Evolutionary conservation across 1,140 invertebrate genomes (phyloP).

Genomic region (Heliothis virescens): DNA sequence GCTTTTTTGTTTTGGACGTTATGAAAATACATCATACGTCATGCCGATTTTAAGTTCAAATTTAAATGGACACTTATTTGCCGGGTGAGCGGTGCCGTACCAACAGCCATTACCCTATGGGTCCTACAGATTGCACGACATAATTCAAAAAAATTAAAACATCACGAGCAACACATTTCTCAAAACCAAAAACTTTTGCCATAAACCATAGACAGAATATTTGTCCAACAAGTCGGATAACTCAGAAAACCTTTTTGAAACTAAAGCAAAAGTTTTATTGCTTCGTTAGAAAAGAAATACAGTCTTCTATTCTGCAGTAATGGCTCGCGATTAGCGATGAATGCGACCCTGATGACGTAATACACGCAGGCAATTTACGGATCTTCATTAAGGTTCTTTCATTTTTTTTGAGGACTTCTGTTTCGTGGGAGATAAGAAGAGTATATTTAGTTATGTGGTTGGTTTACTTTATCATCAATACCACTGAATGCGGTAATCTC

Average conservation of each 20-base stretch:
- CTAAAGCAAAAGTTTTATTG: background rate
- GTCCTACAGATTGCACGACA: background rate
- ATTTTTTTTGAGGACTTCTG: background rate
- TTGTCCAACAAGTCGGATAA: background rate
- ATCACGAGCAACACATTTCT: background rate
- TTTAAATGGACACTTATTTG: too few relatives aligned
- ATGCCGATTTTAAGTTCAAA: too few relatives aligned
- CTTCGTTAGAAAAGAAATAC: conserved; percentile 9
- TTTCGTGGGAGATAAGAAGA: background rate
- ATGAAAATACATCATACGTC: too few relatives aligned
- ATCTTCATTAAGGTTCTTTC: background rate
- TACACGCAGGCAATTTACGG: background rate
- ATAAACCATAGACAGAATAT: conserved; percentile 1
- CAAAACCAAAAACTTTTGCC: background rate
- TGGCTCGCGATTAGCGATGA: background rate
- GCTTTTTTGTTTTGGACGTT: too few relatives aligned
- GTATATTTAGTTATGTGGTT: too few relatives aligned
- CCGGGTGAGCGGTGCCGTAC: too few relatives aligned
- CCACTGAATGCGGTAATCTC: too few relatives aligned
- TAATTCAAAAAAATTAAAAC: background rate
- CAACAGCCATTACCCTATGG: too few relatives aligned
- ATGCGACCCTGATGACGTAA: conserved; percentile 22
- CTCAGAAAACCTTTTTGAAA: background rate
- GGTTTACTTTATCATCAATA: too few relatives aligned
- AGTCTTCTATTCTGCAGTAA: background rate